Percentiles rank a stretch among this genome's conserved stretches.
Evolutionary conservation across 2,888 invertebrate genomes (phyloP).

Genomic region (Ommatoiulus sabulosus): DNA sequence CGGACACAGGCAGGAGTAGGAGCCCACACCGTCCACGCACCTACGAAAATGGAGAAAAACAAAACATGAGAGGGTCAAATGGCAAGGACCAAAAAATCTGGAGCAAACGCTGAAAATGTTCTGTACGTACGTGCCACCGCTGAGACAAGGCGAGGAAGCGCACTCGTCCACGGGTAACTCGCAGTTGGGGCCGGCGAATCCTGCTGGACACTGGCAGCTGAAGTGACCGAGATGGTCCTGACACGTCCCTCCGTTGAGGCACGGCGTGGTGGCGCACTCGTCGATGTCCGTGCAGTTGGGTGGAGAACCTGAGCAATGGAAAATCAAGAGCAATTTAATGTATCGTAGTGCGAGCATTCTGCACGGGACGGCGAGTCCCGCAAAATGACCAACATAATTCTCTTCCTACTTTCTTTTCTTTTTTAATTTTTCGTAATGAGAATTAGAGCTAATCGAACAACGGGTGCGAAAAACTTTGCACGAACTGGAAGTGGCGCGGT

Average conservation of each 20-base stretch:
- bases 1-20: constrained; percentile 75
- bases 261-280: constrained; percentile 84
- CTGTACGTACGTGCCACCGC: constrained; percentile 74
- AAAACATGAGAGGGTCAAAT: constrained; percentile 2
- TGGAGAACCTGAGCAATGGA: constrained; percentile 36
- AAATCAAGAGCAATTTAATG: not conserved
- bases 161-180: constrained; percentile 64
- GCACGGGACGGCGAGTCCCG: not conserved
- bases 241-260: constrained; percentile 82
- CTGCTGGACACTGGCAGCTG: constrained; percentile 73
- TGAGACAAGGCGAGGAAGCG: constrained; percentile 70
- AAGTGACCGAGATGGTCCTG: constrained; percentile 58
- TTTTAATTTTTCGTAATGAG: not conserved
- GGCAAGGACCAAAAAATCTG: no score
- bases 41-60: constrained; percentile 58
- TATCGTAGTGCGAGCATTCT: not conserved
- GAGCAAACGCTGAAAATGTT: not conserved
- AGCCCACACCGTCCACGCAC: constrained; percentile 72
- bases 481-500: not conserved
- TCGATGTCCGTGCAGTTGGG: constrained; percentile 75
- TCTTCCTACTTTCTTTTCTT: not conserved
- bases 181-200: constrained; percentile 74
- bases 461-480: not conserved
- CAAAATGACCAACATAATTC: not conserved
- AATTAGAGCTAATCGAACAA: not conserved